These are phyloP conservation scores for Poeciliopsis retropinna DNA, from an alignment of 2,113 vertebrate species.

Conservation along the genomic window DNA sequence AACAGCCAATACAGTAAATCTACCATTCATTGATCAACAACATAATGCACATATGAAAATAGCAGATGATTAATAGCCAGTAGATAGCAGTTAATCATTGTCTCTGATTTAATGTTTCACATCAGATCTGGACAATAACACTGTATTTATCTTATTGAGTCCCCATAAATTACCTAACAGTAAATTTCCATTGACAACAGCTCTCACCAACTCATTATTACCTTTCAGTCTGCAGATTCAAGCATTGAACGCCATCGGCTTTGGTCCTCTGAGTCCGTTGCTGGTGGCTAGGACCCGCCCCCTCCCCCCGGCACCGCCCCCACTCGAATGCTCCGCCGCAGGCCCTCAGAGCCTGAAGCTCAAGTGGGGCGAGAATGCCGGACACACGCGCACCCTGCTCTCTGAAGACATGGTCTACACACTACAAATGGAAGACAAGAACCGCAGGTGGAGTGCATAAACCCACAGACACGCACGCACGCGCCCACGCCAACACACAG, in stretches of 20 bases:
- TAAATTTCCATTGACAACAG: neutral
- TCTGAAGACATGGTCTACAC: slow-evolving; percentile 88
- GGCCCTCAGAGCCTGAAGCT: slow-evolving; percentile 98
- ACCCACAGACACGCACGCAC: neutral
- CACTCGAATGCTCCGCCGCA: slow-evolving; percentile 90
- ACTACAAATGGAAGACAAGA: slow-evolving; percentile 94
- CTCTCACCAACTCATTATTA: neutral
- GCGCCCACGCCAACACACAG: too few relatives aligned
- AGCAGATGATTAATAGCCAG: too few relatives aligned
- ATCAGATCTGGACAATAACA: neutral
- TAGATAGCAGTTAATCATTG: neutral
- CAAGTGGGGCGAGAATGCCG: slow-evolving; percentile 91
- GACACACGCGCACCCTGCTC: slow-evolving; percentile 79
- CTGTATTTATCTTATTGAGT: neutral
- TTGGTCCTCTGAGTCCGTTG: slow-evolving; percentile 87
- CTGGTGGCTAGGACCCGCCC: slow-evolving; percentile 90
- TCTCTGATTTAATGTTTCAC: neutral
- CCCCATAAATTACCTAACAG: neutral
- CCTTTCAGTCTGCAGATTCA: slow-evolving; percentile 86
- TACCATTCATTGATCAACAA: neutral
- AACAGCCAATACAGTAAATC: neutral
- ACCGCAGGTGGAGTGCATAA: slow-evolving; percentile 84
- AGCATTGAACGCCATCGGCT: slow-evolving; percentile 93
- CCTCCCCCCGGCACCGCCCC: slow-evolving; percentile 90
- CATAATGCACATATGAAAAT: neutral